Evolutionary conservation across 2,797 vertebrate genomes (phyloP), one percentile per base, ranked within the genome.

Genomic region (Etheostoma nigrum): DNA sequence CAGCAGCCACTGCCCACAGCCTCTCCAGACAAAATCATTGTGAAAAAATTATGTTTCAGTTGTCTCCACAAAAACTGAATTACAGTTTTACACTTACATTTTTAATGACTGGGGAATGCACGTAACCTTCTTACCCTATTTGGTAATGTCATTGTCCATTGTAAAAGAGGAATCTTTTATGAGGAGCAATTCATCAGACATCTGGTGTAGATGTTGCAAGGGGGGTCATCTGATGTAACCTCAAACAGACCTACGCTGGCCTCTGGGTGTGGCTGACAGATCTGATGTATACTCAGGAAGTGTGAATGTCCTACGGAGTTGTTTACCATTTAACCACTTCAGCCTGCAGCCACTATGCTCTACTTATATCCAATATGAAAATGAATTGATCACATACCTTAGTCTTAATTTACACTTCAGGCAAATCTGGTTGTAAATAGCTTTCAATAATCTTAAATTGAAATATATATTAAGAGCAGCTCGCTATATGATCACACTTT

Each of bases 171-270:
- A 90, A 88, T 87, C 85, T 86, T 90, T 92, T 91, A 91, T 88
- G 90, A 89, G 88, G 77, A 85, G 82, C 88, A 86, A 88, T 89
- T 88, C 84, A 88, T 90, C 90, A 82, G 87, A 87, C 93, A 93
- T 93, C 90, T 94, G 93, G 84, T 88, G 89, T 85, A 83, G 86
- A 87, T 92, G 85, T 84, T 80, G 81, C 30, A 58, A 30, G 30
- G 64, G 67, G 76, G 79, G 78, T 74, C 66, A 74, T 86, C 71
- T 78, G 78, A 82, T 70, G 79, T 82, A 84, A 91, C 90, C 91
- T 71, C 25, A 23, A 68, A 59, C 55, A 83, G 81, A 85, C 86
- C 86, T 76, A 16, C 1, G 15, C 52, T 40, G 76, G 67, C 83
- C 88, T 81, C 75, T 62, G 79, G 62, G 79, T 36, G 69, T 27